phyloP scores from a whole-genome alignment of 2,888 invertebrate genomes.

The Hirtodrosophila confusa region DNA sequence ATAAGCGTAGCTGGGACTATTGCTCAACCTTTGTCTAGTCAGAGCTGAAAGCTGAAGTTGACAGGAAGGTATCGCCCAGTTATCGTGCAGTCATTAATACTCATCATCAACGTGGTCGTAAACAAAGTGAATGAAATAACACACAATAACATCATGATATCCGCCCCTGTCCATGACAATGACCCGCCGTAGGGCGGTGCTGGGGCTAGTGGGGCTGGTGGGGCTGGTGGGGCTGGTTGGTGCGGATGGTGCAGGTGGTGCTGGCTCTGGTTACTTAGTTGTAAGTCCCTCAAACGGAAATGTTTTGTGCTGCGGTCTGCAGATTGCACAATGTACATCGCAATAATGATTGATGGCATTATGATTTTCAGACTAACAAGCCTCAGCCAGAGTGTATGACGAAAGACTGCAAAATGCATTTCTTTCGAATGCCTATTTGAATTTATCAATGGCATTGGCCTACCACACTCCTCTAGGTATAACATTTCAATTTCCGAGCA shows the following conservation, averaged over 20 bases:
- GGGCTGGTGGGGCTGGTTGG: too few relatives aligned
- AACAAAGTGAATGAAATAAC: conserved; percentile 7
- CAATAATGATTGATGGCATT: not conserved
- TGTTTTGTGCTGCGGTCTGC: conserved; percentile 23
- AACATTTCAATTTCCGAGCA: too few relatives aligned
- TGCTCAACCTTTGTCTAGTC: not conserved
- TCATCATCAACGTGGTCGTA: not conserved
- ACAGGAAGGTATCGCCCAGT: conserved; percentile 15
- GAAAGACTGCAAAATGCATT: too few relatives aligned
- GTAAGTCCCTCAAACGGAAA: conserved; percentile 19
- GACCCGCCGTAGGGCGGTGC: conserved; percentile 39
- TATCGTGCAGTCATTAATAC: conserved; percentile 12
- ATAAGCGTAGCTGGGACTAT: not conserved
- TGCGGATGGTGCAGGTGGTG: conserved; percentile 1
- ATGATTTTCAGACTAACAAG: too few relatives aligned
- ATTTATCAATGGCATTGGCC: too few relatives aligned
- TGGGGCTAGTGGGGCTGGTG: not conserved
- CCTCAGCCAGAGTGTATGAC: too few relatives aligned
- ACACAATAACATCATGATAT: conserved; percentile 51
- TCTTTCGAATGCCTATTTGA: too few relatives aligned
- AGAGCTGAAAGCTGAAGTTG: conserved; percentile 9
- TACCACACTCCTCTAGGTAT: too few relatives aligned
- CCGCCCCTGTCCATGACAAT: conserved; percentile 48
- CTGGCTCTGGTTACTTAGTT: conserved; percentile 12
- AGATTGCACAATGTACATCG: conserved; percentile 15